Evolutionary conservation across 1,140 invertebrate genomes (phyloP).

Genomic region (Zaprionus lachaisei): DNA sequence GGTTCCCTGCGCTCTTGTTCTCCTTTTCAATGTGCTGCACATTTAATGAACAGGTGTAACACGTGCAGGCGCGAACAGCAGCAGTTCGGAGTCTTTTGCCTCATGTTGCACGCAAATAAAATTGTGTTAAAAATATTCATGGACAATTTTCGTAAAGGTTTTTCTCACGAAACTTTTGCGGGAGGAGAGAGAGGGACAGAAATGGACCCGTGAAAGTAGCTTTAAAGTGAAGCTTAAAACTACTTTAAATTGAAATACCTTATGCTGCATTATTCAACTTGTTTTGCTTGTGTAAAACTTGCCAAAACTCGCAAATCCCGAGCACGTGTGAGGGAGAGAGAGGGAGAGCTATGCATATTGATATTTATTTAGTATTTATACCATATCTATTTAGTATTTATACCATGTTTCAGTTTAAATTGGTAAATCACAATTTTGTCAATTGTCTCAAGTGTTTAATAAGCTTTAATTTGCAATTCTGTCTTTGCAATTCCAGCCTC

Average conservation of each 20-base stretch:
- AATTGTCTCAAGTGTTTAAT: background rate
- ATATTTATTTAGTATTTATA: background rate
- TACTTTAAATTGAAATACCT: background rate
- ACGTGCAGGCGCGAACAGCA: conserved; percentile 27
- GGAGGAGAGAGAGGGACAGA: background rate
- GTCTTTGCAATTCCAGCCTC: too few relatives aligned
- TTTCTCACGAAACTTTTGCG: conserved; percentile 1
- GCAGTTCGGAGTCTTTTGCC: conserved; percentile 3
- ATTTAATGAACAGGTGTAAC: conserved; percentile 69
- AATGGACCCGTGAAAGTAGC: background rate
- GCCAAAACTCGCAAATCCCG: background rate
- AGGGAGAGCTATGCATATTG: background rate
- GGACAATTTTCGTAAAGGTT: conserved; percentile 1
- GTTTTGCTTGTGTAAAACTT: background rate
- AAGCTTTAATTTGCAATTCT: background rate
- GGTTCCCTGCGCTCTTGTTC: conserved; percentile 5
- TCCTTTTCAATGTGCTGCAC: conserved; percentile 65
- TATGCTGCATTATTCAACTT: background rate
- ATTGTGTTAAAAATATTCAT: conserved; percentile 8
- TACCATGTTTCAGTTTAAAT: background rate
- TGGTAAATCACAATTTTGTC: background rate
- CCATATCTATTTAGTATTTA: background rate
- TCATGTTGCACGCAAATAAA: conserved; percentile 13
- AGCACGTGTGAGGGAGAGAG: background rate
- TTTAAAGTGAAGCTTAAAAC: background rate